Percentiles rank a stretch among this genome's conserved stretches.
These are phyloP conservation scores for Bimastos eiseni DNA, from an alignment of 2,888 invertebrate species.

Conservation along the genomic window DNA sequence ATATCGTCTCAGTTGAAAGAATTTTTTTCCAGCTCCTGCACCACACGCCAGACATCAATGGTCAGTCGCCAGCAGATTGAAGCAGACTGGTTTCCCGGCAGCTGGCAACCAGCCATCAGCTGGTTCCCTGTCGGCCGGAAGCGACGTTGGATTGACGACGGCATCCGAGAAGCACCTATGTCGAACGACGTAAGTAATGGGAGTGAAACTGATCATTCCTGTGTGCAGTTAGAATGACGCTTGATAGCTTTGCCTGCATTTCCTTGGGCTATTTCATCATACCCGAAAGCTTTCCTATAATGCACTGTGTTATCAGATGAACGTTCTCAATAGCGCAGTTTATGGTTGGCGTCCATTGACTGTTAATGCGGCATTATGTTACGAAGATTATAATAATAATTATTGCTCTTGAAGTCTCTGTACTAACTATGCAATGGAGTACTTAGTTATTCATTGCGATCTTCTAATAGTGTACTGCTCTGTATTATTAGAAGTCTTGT, in stretches of 20 bases:
- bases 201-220: background rate
- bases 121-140: constrained; percentile 13
- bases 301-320: background rate
- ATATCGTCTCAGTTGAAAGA: background rate
- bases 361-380: no score
- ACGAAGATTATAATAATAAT: no score
- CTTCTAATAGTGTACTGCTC: no score
- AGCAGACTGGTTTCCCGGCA: background rate
- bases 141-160: background rate
- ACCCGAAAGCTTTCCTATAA: background rate
- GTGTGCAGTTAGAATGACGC: background rate
- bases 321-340: background rate
- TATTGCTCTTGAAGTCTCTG: no score
- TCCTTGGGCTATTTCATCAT: background rate
- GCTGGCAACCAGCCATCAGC: background rate
- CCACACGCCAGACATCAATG: background rate
- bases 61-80: background rate
- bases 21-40: background rate
- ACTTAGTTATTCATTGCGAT: no score
- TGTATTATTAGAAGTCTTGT: no score
- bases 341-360: no score
- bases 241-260: background rate
- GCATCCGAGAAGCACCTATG: background rate
- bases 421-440: no score
- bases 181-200: background rate